Conservation (phyloP, 2,113 vertebrate genomes). For the Sminthopsis crassicaudata region DNA sequence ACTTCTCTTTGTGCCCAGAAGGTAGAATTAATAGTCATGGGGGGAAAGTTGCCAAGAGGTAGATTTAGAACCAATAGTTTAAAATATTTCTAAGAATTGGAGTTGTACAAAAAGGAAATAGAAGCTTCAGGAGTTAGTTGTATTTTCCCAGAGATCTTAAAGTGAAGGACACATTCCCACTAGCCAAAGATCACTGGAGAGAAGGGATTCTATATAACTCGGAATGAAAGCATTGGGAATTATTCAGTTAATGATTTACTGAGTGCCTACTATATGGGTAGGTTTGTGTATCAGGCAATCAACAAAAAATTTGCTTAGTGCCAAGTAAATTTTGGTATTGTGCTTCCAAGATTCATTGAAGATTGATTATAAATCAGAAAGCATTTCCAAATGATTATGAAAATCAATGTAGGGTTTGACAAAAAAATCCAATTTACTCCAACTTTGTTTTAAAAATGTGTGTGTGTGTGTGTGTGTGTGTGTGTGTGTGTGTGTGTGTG, state of each 20-base stretch:
- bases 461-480: too few species aligned
- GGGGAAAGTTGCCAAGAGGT: neutral
- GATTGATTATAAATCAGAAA: neutral
- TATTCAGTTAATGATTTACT: neutral
- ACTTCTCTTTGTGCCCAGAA: neutral
- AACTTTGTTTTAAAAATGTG: neutral
- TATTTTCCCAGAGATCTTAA: neutral
- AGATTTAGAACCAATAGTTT: neutral
- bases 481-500: too few species aligned
- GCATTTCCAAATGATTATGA: neutral
- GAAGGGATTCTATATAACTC: neutral
- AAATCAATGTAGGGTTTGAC: neutral
- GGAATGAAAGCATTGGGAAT: neutral
- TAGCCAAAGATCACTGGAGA: neutral
- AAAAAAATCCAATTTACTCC: neutral
- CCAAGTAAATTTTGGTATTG: neutral
- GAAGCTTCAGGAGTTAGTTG: neutral
- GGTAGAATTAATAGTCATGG: neutral
- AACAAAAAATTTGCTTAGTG: neutral
- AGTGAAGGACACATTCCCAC: neutral
- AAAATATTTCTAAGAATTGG: neutral
- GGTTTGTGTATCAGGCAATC: neutral
- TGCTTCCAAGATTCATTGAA: neutral
- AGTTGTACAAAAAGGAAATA: neutral
- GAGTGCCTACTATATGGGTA: neutral